Evolutionary conservation across 2,113 vertebrate species (phyloP).

Genomic region (Hippolais icterina): DNA sequence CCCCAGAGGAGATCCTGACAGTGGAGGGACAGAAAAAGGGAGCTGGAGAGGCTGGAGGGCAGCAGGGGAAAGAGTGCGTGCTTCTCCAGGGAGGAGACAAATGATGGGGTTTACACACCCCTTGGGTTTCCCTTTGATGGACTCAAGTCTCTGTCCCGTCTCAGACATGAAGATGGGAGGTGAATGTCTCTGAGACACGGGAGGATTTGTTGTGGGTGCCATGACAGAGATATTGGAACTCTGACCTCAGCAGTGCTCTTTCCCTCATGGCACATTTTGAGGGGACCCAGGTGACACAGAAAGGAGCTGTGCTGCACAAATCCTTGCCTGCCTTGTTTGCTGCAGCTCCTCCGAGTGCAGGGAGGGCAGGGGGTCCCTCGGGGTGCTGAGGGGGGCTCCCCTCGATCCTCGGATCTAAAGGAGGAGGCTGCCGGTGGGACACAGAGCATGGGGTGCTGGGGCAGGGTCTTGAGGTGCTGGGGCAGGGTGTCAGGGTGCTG

Average conservation of each 20-base stretch:
- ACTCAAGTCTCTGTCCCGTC: not conserved
- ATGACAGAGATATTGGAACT: not conserved
- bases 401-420: fast-evolving
- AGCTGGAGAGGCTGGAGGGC: not conserved
- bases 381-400: not conserved
- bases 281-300: fast-evolving
- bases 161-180: not conserved
- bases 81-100: not conserved
- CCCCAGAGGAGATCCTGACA: not conserved
- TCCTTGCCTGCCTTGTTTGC: fast-evolving
- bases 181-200: not conserved
- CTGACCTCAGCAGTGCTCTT: not conserved
- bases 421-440: no score
- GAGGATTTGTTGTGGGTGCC: not conserved
- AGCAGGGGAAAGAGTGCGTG: not conserved
- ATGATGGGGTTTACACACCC: not conserved
- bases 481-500: no score
- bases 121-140: not conserved
- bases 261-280: not conserved
- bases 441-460: no score
- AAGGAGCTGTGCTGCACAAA: not conserved
- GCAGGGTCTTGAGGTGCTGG: no score
- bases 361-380: not conserved
- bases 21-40: not conserved
- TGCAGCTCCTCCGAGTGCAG: not conserved